A percentile compares a stretch with the other conserved stretches of the same genome.
Evolutionary conservation across 2,888 invertebrate species (phyloP).

Genomic region (Steinernema hermaphroditum): DNA sequence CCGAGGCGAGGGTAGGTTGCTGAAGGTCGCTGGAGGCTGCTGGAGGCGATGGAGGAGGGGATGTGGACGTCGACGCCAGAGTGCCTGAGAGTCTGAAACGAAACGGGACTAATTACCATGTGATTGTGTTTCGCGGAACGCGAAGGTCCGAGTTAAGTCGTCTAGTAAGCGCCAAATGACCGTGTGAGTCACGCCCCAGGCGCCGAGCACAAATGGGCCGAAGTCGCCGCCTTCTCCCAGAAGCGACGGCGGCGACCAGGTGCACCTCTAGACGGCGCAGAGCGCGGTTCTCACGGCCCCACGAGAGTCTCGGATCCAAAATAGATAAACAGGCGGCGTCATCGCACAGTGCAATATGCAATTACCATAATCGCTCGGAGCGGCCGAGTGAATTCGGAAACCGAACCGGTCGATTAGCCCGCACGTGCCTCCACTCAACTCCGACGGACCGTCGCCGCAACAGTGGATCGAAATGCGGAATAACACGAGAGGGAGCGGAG

Average conservation of each 20-base stretch:
- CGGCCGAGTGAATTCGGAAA: neutral
- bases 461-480: conserved; percentile 17
- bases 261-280: neutral
- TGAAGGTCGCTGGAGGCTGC: conserved; percentile 1
- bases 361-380: conserved; percentile 21
- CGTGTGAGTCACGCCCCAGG: neutral
- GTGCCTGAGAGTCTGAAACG: conserved; percentile 29
- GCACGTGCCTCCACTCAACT: conserved; percentile 1
- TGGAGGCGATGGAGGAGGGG: conserved; percentile 28
- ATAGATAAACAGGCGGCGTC: neutral
- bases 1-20: conserved; percentile 1
- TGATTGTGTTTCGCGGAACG: conserved; percentile 12
- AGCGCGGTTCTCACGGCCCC: neutral
- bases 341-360: conserved; percentile 3
- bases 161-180: conserved; percentile 15
- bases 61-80: conserved; percentile 24
- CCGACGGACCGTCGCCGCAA: conserved; percentile 1
- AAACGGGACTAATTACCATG: conserved; percentile 11
- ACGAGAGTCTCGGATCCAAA: conserved; percentile 12
- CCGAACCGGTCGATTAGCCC: conserved; percentile 16
- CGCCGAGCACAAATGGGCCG: neutral
- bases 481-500: neutral
- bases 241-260: neutral
- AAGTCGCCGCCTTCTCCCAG: no score
- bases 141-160: neutral